Evolutionary conservation across 2,113 vertebrate genomes (phyloP), one percentile per base, ranked within the genome.

Genomic region (Emydura subglobosa): DNA sequence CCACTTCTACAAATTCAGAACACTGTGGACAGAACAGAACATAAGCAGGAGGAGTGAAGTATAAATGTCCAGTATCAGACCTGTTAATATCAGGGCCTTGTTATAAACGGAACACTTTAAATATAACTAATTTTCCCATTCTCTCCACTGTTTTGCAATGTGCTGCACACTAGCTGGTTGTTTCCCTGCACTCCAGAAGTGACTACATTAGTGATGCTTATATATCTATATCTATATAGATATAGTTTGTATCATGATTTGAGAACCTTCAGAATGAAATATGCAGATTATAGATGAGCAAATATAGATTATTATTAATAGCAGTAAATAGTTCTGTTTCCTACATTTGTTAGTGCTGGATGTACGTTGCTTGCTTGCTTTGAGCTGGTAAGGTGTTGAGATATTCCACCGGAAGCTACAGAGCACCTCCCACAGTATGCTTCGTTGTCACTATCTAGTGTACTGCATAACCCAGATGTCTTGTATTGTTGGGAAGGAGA

Each of bases 21-120:
- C 39, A 4, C 2, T 86, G 3, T 34, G 81, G 49, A 47, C 47
- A 47, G 47, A 47, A 47, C 47, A 47, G 47, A 47, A 47, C 82
- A 5, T 34, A 19, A 80, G 22, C 2, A 5, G 0, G 0, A 4
- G 0, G 0, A 44, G 5, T 42, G 29, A 42, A 81, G 44, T 82
- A 16, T 24, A 24, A 55, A 21, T 29, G 24, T 16, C 10, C 87
- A 86, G 7, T 19, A 11, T 51, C 22, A 49, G 11, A 53, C 16
- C 17, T 0, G 0, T 11, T 1, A 3, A 82, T 87, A 31, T 24
- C 79, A 42, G 2, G 14, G 1, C 0, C 0, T 44, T 16, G 12
- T 14, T 31, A 50, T n/a, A 54, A 2, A 42, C 42, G 59, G 31
- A 79, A 31, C 2, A 47, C 88, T 92, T 51, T 24, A 47, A 5